These are phyloP conservation scores for Patiria pectinifera DNA, from an alignment of 53 echinoderm and acorn worm species.

Conservation along the genomic window DNA sequence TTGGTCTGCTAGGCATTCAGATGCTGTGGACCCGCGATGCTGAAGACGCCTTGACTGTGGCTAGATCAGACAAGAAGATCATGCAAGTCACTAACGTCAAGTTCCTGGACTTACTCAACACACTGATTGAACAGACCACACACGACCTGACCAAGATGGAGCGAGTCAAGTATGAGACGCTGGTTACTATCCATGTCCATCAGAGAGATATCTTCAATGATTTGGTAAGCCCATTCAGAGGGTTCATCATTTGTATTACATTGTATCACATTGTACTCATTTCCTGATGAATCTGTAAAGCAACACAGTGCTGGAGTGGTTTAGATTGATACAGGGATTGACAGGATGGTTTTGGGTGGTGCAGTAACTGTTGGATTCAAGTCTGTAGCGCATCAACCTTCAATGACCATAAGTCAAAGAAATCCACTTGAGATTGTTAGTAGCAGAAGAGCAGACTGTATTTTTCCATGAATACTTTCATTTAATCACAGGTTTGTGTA, in stretches of 20 bases:
- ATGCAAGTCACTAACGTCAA: conserved; percentile 93
- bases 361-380: too few relatives aligned
- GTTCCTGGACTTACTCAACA: conserved; percentile 94
- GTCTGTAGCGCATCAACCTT: too few relatives aligned
- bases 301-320: too few relatives aligned
- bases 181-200: conserved; percentile 98
- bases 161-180: conserved; percentile 95
- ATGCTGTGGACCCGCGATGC: conserved; percentile 99
- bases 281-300: too few relatives aligned
- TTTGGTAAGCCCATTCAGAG: conserved; percentile 65
- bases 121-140: conserved; percentile 94
- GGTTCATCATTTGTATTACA: neutral
- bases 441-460: too few relatives aligned
- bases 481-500: too few relatives aligned
- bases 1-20: conserved; percentile 96
- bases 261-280: too few relatives aligned
- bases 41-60: conserved; percentile 90
- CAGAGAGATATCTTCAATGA: conserved; percentile 99
- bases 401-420: too few relatives aligned
- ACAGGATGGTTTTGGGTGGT: too few relatives aligned
- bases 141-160: conserved; percentile 99
- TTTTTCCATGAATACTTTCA: too few relatives aligned
- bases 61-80: conserved; percentile 94
- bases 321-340: too few relatives aligned
- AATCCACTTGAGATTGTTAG: too few relatives aligned